These are phyloP conservation scores for Raja brachyura DNA, from an alignment of 2,113 vertebrate genomes.

Conservation along the genomic window DNA sequence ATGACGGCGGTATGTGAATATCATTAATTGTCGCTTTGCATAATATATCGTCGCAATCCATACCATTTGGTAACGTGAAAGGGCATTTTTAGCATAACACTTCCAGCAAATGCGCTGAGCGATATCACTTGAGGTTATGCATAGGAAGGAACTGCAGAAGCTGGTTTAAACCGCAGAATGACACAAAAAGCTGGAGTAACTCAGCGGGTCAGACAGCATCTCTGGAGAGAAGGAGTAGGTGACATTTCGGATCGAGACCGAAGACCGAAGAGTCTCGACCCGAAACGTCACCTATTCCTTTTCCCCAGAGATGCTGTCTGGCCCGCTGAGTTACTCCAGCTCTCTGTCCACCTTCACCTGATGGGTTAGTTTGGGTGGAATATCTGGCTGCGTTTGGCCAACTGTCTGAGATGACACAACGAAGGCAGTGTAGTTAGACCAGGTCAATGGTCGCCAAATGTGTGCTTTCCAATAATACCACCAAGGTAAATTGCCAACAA, in stretches of 20 bases:
- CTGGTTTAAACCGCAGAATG: too few relatives aligned
- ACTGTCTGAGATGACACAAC: background rate
- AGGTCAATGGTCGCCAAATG: background rate
- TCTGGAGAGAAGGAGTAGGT: too few relatives aligned
- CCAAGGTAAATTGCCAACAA: background rate
- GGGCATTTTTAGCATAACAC: background rate
- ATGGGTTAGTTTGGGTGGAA: background rate
- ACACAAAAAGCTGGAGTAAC: too few relatives aligned
- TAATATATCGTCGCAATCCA: background rate
- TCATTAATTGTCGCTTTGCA: background rate
- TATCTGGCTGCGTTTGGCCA: background rate
- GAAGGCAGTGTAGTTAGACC: background rate
- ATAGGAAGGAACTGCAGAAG: too few relatives aligned
- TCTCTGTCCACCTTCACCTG: background rate
- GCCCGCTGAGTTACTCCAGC: too few relatives aligned
- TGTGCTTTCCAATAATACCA: background rate
- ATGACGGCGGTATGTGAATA: background rate
- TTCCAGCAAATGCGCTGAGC: background rate
- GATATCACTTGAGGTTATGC: background rate
- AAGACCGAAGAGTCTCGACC: too few relatives aligned
- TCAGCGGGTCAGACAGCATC: too few relatives aligned
- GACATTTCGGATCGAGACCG: too few relatives aligned
- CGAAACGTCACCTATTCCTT: too few relatives aligned
- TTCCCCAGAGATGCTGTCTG: too few relatives aligned
- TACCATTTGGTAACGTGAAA: background rate